Evolutionary conservation across 2,888 invertebrate species (phyloP), one percentile per base, ranked within the genome.

Genomic region (Phanerotoma sp.): DNA sequence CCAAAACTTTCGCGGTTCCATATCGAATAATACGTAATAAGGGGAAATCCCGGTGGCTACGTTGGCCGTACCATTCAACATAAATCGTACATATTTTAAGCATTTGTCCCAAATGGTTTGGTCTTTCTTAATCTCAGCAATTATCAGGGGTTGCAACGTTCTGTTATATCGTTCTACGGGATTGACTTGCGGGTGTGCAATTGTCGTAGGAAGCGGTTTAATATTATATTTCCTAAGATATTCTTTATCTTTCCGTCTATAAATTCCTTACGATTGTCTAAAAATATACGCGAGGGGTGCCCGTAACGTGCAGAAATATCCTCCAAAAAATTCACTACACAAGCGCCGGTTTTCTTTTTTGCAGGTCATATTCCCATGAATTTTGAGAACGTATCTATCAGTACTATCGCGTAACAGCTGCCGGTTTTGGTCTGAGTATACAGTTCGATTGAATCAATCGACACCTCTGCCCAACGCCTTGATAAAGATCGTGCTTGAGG

Each of bases 131-230:
- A 50, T 13, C 10, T 32, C 56, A 1, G 56, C 58, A 1, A 42
- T 42, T 0, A 58, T 53, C 56, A 55, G 52, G 1, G 55, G 55
- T 30, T 58, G 51, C 15, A 58, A 55, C 0, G 52, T 58, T 5
- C 58, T 11, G 20, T 58, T 55, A 1, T 48, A 46, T 1, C 55
- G 40, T 33, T 55, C 58, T 2, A 51, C n/a, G n/a, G n/a, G n/a
- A n/a, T n/a, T n/a, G n/a, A n/a, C n/a, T n/a, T n/a, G n/a, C n/a
- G n/a, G n/a, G n/a, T n/a, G n/a, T n/a, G n/a, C n/a, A n/a, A 53
- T 1, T 50, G 21, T 28, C 28, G 2, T 46, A 38, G 5, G 32
- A 48, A 5, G 55, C 49, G 11, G 37, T 41, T 9, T 44, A 1
- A n/a, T 47, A 42, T 6, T 47, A 54, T 1, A 51, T 42, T 5